Percentiles rank a stretch among this genome's conserved stretches.
Evolutionary conservation across 2,797 vertebrate species (phyloP).

Genomic region (Myotis myotis): DNA sequence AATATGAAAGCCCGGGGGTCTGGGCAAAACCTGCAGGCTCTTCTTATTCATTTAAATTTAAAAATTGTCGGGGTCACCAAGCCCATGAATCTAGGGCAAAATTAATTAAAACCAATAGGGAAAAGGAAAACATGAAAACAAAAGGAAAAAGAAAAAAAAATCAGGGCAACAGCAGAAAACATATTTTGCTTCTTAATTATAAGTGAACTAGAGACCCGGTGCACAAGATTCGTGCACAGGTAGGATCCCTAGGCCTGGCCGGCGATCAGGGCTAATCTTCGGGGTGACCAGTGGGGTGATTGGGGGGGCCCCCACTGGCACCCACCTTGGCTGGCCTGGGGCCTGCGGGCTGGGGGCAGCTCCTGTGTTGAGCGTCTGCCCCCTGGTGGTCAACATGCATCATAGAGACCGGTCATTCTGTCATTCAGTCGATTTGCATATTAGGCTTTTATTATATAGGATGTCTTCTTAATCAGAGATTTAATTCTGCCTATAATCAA

Average conservation of each 20-base stretch:
- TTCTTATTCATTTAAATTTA: conserved; percentile 72
- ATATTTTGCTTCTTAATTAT: conserved; percentile 69
- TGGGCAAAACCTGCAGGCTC: conserved; percentile 65
- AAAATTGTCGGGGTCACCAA: conserved; percentile 37
- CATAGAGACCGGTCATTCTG: no score
- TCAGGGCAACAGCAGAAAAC: neutral
- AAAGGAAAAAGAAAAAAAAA: neutral
- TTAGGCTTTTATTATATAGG: neutral
- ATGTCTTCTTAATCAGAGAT: neutral
- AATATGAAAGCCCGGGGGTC: conserved; percentile 77
- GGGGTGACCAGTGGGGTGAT: no score
- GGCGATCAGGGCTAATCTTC: no score
- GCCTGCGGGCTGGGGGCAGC: no score
- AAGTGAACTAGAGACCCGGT: neutral
- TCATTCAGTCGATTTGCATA: no score
- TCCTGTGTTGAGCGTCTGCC: no score
- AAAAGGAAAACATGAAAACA: conserved; percentile 41
- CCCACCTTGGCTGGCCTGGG: no score
- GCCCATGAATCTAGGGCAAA: conserved; percentile 35
- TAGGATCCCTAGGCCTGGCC: no score
- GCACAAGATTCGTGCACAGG: no score
- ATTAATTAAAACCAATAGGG: conserved; percentile 63
- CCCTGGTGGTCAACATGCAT: no score
- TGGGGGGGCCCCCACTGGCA: no score
- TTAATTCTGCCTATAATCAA: neutral